phyloP scores from a whole-genome alignment of 1,140 invertebrate species.

The Lethocerus indicus region DNA sequence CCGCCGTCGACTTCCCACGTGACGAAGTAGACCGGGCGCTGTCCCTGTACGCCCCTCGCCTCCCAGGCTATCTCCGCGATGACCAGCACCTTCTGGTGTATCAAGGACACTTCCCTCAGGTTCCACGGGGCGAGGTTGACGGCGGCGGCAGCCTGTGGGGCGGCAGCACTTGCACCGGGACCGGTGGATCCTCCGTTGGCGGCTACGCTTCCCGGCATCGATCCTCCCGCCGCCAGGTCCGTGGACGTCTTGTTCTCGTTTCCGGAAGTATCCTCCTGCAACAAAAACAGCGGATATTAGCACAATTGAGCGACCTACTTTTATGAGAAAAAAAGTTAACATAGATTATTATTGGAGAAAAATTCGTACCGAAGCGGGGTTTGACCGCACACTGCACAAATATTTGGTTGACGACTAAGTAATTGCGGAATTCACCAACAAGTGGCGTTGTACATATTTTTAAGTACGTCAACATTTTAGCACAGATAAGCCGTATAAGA shows the following conservation, averaged over 20 bases:
- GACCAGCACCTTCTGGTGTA: conserved; percentile 50
- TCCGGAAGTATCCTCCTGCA: conserved; percentile 10
- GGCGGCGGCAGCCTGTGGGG: too few relatives aligned
- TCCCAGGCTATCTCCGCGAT: conserved; percentile 61
- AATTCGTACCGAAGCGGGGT: neutral
- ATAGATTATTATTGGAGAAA: neutral
- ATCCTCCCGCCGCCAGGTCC: too few relatives aligned
- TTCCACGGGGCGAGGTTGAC: too few relatives aligned
- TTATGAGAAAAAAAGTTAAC: neutral
- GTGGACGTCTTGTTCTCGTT: too few relatives aligned
- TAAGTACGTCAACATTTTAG: too few relatives aligned
- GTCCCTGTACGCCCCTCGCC: conserved; percentile 36
- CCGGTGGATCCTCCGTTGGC: too few relatives aligned
- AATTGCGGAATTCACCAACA: too few relatives aligned
- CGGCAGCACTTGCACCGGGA: too few relatives aligned
- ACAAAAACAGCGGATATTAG: neutral
- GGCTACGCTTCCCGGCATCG: too few relatives aligned
- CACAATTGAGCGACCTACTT: neutral
- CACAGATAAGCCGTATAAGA: too few relatives aligned
- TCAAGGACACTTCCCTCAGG: conserved; percentile 42
- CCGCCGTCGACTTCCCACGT: conserved; percentile 70
- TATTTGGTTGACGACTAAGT: too few relatives aligned
- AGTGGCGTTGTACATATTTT: too few relatives aligned
- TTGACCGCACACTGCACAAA: neutral
- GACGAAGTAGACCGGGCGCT: conserved; percentile 42